phyloP scores from a whole-genome alignment of 2,113 vertebrate genomes.

The Hemiscyllium ocellatum region DNA sequence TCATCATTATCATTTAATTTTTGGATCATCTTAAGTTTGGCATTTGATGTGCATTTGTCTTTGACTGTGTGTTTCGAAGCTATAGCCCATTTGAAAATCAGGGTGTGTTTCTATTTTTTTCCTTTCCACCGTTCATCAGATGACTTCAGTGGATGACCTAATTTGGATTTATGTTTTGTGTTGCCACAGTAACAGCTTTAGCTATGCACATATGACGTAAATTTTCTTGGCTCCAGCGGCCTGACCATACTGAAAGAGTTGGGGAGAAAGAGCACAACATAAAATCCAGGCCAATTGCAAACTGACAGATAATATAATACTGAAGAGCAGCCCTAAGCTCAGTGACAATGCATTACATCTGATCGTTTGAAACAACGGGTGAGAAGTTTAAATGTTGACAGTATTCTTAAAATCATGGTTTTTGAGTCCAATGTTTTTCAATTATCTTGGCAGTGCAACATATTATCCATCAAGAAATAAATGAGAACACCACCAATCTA shows the following conservation, averaged over 20 bases:
- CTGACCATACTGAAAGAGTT: neutral
- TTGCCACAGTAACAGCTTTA: slow-evolving; percentile 11
- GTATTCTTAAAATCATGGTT: neutral
- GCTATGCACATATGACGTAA: neutral
- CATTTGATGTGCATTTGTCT: neutral
- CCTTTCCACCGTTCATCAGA: neutral
- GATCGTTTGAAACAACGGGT: neutral
- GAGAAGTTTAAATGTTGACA: neutral
- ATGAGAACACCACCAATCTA: neutral
- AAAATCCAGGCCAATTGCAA: neutral
- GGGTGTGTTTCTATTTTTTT: neutral
- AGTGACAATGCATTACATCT: neutral
- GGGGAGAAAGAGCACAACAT: neutral
- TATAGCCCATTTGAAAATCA: neutral
- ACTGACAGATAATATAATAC: too few relatives aligned
- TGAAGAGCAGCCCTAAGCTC: neutral
- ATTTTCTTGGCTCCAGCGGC: neutral
- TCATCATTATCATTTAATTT: neutral
- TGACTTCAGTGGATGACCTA: slow-evolving; percentile 14
- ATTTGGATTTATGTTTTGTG: slow-evolving; percentile 29
- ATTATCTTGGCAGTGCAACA: neutral
- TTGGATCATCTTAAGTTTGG: neutral
- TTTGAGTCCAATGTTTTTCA: neutral
- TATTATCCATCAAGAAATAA: neutral
- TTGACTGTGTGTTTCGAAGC: neutral